Conservation (phyloP, 2,113 vertebrate genomes). For the Crotalus tigris region DNA sequence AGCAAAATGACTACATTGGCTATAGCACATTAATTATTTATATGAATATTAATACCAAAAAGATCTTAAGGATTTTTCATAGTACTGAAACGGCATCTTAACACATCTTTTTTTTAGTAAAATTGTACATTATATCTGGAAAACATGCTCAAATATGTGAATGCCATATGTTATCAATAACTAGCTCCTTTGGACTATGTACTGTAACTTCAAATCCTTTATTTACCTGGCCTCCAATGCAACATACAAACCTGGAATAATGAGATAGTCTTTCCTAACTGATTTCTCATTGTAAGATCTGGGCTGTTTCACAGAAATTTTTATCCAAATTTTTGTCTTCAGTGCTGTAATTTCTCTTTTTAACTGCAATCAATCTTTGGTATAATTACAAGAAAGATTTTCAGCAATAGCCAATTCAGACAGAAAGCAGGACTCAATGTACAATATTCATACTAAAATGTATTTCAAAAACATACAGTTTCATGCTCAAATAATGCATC, state of each 20-base stretch:
- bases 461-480: background rate
- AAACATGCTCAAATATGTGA: background rate
- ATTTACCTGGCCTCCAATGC: background rate
- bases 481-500: too few relatives aligned
- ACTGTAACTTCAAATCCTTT: background rate
- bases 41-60: background rate
- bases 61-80: background rate
- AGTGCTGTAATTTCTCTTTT: background rate
- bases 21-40: background rate
- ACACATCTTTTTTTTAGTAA: background rate
- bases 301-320: background rate
- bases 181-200: background rate
- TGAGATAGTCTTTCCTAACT: background rate
- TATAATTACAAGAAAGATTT: background rate
- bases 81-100: background rate
- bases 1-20: background rate
- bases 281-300: background rate
- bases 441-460: background rate
- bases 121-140: background rate
- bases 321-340: background rate
- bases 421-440: background rate
- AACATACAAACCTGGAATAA: background rate
- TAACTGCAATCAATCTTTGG: background rate
- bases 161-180: slow-evolving; percentile 8
- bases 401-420: background rate